Conservation (phyloP, 2,888 invertebrate species). For the Lomographa bimaculata region DNA sequence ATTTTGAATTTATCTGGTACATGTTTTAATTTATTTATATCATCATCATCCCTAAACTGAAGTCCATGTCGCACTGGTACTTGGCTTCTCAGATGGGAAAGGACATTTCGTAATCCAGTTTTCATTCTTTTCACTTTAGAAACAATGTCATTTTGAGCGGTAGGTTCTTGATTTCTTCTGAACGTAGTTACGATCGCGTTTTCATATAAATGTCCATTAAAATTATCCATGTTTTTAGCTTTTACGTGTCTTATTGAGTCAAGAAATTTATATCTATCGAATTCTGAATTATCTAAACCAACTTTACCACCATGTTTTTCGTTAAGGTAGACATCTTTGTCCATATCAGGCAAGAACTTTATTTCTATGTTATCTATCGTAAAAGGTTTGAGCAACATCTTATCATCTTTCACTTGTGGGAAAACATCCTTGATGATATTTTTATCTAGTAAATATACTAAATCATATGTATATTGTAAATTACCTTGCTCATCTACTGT, state of each 20-base stretch:
- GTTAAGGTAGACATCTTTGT: too few species aligned
- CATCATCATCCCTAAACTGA: too few species aligned
- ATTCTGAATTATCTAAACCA: background rate
- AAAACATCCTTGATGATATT: background rate
- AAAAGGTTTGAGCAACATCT: constrained; percentile 11
- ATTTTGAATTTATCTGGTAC: background rate
- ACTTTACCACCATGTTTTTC: too few species aligned
- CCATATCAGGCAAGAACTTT: constrained; percentile 1
- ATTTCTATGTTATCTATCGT: constrained; percentile 7
- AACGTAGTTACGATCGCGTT: too few species aligned
- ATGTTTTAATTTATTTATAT: background rate
- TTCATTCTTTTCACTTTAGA: too few species aligned
- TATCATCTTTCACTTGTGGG: constrained; percentile 2
- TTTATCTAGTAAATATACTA: constrained; percentile 7
- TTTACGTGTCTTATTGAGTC: background rate
- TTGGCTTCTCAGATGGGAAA: too few species aligned
- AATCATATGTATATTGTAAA: constrained; percentile 5
- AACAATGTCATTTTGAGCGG: too few species aligned
- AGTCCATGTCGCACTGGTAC: too few species aligned
- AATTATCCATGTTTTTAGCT: background rate
- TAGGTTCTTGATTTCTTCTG: too few species aligned
- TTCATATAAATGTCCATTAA: too few species aligned
- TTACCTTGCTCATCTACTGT: constrained; percentile 2
- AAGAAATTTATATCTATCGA: background rate
- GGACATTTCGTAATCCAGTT: too few species aligned